A percentile compares a stretch with the other conserved stretches of the same genome.
Evolutionary conservation across 1,140 invertebrate genomes (phyloP).

Genomic region (Antheraea mylitta): DNA sequence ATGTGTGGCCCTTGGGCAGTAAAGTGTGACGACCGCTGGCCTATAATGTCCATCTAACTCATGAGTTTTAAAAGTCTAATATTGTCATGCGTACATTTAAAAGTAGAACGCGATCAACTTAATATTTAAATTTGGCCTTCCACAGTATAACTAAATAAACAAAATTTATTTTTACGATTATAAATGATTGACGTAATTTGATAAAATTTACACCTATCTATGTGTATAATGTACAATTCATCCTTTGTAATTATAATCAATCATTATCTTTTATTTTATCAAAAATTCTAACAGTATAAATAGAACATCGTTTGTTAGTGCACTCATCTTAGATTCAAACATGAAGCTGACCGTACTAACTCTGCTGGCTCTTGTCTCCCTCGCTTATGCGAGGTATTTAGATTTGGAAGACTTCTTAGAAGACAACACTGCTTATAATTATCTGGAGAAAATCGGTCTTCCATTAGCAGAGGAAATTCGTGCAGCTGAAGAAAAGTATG

Average conservation of each 20-base stretch:
- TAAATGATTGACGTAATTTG: neutral
- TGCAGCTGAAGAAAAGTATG: conserved; percentile 14
- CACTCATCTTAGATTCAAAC: neutral
- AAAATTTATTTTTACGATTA: neutral
- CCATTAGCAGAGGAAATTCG: conserved; percentile 20
- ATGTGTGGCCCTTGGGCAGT: too few species aligned
- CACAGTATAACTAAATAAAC: too few species aligned
- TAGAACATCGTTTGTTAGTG: neutral
- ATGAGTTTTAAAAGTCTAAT: too few species aligned
- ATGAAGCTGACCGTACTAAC: conserved; percentile 8
- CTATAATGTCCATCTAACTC: too few species aligned
- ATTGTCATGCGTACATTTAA: too few species aligned
- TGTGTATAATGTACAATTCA: neutral
- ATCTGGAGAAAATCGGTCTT: conserved; percentile 14
- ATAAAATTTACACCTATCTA: neutral
- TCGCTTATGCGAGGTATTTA: conserved; percentile 11
- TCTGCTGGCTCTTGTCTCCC: conserved; percentile 13
- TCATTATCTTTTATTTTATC: neutral
- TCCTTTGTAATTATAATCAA: neutral
- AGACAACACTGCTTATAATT: conserved; percentile 14
- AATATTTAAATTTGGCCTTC: too few species aligned
- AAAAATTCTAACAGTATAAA: neutral
- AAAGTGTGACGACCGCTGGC: too few species aligned
- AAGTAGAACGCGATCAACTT: too few species aligned
- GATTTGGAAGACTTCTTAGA: conserved; percentile 13